Evolutionary conservation across 2,113 vertebrate species (phyloP).

Genomic region (Peromyscus leucopus): DNA sequence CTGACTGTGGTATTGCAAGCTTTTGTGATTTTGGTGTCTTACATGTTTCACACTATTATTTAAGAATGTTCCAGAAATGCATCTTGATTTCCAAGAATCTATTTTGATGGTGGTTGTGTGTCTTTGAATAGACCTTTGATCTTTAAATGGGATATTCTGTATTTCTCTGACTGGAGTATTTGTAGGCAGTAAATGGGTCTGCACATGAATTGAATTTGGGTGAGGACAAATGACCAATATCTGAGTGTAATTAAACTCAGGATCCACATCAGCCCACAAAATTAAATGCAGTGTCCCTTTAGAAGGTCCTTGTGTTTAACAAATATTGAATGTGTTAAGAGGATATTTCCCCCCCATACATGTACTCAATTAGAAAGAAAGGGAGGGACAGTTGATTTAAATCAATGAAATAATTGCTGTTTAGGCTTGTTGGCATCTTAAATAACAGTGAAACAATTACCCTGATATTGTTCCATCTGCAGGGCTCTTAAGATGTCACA

Average conservation of each 20-base stretch:
- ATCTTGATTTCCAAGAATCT: background rate
- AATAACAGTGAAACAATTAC: conserved; percentile 67
- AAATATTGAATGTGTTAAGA: conserved; percentile 21
- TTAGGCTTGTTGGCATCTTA: conserved; percentile 78
- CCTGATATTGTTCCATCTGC: conserved; percentile 74
- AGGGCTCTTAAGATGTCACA: conserved; percentile 82
- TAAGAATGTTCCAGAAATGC: conserved; percentile 24
- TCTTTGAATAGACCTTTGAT: conserved; percentile 21
- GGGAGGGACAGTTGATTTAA: conserved; percentile 79
- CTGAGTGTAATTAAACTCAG: conserved; percentile 56
- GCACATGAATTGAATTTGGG: conserved; percentile 29
- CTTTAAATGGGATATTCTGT: conserved; percentile 1
- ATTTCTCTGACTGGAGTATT: background rate
- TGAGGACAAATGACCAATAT: conserved; percentile 16
- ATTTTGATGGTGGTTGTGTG: background rate
- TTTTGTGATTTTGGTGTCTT: background rate
- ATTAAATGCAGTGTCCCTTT: conserved; percentile 9
- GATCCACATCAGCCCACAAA: conserved; percentile 7
- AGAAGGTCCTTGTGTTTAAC: conserved; percentile 19
- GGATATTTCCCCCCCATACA: conserved; percentile 3
- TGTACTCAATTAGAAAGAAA: conserved; percentile 58
- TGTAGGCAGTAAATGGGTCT: conserved; percentile 17
- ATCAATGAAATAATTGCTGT: conserved; percentile 77
- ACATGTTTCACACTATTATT: background rate
- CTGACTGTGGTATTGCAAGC: background rate